Conservation (phyloP, 2,113 vertebrate genomes). For the Enhydra lutris region DNA sequence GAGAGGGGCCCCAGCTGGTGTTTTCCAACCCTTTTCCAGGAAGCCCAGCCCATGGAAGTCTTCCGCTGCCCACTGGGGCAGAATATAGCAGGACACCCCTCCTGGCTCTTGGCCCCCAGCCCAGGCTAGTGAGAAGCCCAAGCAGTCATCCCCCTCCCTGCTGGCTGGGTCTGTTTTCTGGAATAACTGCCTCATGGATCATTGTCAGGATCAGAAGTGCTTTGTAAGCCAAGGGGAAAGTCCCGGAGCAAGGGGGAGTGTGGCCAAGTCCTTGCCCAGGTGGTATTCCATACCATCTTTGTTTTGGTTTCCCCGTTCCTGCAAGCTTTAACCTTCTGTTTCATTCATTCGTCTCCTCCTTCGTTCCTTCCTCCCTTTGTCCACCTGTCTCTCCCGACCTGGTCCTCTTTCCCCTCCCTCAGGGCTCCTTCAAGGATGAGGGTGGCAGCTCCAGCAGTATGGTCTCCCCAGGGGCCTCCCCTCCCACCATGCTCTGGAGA, state of each 20-base stretch:
- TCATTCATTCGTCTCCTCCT: background rate
- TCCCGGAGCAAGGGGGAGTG: fast-evolving
- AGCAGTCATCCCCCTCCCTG: background rate
- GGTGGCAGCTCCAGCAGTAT: background rate
- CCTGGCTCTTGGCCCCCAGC: background rate
- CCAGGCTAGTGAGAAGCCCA: background rate
- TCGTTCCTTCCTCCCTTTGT: too few species aligned
- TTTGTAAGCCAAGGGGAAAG: background rate
- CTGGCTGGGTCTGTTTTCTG: background rate
- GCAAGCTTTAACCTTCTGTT: background rate
- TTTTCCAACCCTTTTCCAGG: background rate
- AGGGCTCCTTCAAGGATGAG: background rate
- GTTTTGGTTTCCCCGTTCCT: fast-evolving
- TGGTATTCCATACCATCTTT: fast-evolving
- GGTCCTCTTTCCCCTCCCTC: background rate
- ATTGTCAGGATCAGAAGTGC: background rate
- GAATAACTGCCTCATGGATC: background rate
- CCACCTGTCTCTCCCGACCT: background rate
- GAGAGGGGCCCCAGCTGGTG: background rate
- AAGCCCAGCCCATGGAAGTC: background rate
- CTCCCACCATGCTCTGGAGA: background rate
- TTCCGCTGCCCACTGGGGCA: background rate
- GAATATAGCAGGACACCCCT: background rate
- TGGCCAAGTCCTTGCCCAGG: background rate
- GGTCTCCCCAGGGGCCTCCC: background rate